Evolutionary conservation across 2,113 vertebrate species (phyloP).

Genomic region (Pongo pygmaeus): DNA sequence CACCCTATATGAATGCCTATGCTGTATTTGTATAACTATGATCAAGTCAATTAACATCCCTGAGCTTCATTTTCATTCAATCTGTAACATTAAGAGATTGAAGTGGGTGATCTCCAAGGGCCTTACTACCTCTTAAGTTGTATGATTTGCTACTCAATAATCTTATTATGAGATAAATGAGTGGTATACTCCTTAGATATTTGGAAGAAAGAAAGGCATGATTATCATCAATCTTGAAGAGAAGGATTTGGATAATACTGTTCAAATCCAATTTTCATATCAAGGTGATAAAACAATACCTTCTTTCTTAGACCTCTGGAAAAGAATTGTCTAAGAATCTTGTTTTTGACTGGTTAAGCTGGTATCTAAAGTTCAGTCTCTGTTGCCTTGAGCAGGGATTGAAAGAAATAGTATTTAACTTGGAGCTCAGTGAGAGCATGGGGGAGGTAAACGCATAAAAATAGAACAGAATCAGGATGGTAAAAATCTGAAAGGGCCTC

Average conservation of each 20-base stretch:
- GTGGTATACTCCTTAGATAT: background rate
- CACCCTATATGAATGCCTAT: background rate
- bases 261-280: background rate
- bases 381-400: background rate
- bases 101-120: background rate
- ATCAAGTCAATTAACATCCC: background rate
- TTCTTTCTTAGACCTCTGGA: background rate
- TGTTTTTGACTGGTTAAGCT: background rate
- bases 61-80: background rate
- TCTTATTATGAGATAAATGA: background rate
- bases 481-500: background rate
- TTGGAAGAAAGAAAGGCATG: background rate
- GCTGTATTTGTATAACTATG: background rate
- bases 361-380: background rate
- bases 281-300: background rate
- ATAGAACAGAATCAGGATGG: background rate
- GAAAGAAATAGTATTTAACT: background rate
- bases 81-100: background rate
- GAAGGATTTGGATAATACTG: background rate
- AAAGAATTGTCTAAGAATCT: background rate
- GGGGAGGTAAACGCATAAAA: background rate
- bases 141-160: background rate
- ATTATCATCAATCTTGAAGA: background rate
- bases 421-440: background rate
- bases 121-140: background rate